phyloP scores from a whole-genome alignment of 2,113 vertebrate genomes.

The Emydura subglobosa region DNA sequence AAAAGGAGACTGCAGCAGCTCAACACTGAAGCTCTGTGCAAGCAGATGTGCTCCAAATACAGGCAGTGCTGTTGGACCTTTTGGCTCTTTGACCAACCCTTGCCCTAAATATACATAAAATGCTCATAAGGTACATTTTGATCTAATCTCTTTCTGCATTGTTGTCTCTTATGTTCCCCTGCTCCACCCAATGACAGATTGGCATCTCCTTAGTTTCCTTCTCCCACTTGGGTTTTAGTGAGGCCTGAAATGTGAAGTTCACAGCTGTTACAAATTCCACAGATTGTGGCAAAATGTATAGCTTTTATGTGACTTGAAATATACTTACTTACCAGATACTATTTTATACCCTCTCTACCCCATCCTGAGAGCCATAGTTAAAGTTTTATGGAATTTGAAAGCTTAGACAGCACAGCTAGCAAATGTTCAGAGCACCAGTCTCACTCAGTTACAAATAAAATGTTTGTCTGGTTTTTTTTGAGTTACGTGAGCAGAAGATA shows the following conservation, averaged over 20 bases:
- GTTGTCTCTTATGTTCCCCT: not conserved
- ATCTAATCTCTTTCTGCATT: accelerated
- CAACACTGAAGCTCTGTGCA: not conserved
- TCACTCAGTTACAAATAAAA: not conserved
- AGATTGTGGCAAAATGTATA: not conserved
- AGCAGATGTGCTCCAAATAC: not conserved
- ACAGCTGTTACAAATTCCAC: not conserved
- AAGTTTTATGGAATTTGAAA: not conserved
- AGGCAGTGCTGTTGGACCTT: not conserved
- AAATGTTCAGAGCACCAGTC: not conserved
- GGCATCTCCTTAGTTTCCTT: not conserved
- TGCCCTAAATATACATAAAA: not conserved
- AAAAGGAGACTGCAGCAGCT: not conserved
- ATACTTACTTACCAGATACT: not conserved
- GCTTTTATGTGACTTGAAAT: not conserved
- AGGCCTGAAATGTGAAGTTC: not conserved
- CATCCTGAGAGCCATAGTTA: not conserved
- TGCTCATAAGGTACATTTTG: too few species aligned
- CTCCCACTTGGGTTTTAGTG: not conserved
- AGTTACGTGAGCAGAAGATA: not conserved
- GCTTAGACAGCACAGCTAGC: not conserved
- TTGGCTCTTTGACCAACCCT: not conserved
- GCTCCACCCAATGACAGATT: too few species aligned
- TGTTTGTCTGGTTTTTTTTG: not conserved
- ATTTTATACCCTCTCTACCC: not conserved